phyloP scores from a whole-genome alignment of 2,888 invertebrate species.

The Amphiduros pacificus region DNA sequence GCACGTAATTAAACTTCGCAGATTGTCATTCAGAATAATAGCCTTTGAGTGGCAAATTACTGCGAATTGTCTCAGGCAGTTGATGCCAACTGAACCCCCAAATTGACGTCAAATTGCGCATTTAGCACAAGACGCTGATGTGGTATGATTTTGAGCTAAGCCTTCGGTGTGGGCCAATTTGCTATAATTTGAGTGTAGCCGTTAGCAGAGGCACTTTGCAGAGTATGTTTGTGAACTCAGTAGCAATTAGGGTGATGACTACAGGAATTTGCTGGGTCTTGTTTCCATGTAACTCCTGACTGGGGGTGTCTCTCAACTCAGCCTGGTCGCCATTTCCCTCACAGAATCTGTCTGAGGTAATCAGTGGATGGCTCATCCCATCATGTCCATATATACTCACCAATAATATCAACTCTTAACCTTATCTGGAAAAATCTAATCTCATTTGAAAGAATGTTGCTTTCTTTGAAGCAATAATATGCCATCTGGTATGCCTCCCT shows the following conservation, averaged over 20 bases:
- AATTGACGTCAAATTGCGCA: constrained; percentile 19
- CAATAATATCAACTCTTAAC: too few species aligned
- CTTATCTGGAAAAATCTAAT: too few species aligned
- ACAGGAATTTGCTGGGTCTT: constrained; percentile 1
- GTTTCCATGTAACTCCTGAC: neutral
- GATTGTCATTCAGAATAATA: constrained; percentile 5
- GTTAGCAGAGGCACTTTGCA: too few species aligned
- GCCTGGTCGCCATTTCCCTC: neutral
- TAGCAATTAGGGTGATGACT: neutral
- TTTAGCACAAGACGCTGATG: constrained; percentile 3
- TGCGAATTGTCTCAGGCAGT: constrained; percentile 17
- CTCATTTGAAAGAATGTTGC: too few species aligned
- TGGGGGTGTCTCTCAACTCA: too few species aligned
- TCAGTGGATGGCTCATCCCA: too few species aligned
- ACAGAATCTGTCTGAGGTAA: neutral
- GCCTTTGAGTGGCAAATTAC: constrained; percentile 10
- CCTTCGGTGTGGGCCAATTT: neutral
- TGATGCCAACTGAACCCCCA: constrained; percentile 3
- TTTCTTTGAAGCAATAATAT: too few species aligned
- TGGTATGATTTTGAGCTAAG: neutral
- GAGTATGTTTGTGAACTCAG: too few species aligned
- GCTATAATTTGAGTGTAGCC: too few species aligned
- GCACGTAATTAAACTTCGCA: neutral
- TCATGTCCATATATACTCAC: too few species aligned
- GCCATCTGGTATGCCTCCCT: too few species aligned